A percentile compares a stretch with the other conserved stretches of the same genome.
Evolutionary conservation across 2,888 invertebrate species (phyloP).

Genomic region (Drosophila borborema): DNA sequence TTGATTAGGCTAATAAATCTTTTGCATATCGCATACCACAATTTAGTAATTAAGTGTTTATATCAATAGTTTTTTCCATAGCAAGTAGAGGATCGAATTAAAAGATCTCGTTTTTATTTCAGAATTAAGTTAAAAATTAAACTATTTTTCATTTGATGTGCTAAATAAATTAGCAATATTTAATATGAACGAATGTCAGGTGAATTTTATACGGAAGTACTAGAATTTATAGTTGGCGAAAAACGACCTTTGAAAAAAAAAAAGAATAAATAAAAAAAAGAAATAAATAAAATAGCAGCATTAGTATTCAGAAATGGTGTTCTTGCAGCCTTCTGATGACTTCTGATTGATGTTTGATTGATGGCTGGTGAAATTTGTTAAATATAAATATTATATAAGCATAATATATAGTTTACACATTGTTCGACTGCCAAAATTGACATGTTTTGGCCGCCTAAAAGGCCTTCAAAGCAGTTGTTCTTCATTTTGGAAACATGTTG

Average conservation of each 20-base stretch:
- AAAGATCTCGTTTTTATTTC: slow-evolving; percentile 3
- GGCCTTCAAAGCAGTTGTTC: slow-evolving; percentile 31
- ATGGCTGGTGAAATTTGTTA: slow-evolving; percentile 62
- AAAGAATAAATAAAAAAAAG: neutral
- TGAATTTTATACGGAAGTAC: slow-evolving; percentile 50
- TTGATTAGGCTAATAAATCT: slow-evolving; percentile 10
- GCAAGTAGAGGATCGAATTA: slow-evolving; percentile 30
- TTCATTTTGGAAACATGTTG: neutral
- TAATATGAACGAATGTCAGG: slow-evolving; percentile 30
- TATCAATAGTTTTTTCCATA: slow-evolving; percentile 28
- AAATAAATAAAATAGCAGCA: slow-evolving; percentile 9
- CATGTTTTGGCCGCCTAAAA: slow-evolving; percentile 38
- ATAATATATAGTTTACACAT: slow-evolving; percentile 42
- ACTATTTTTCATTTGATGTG: slow-evolving; percentile 24
- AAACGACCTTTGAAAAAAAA: slow-evolving; percentile 31
- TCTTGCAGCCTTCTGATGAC: slow-evolving; percentile 34
- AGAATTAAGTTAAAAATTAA: neutral
- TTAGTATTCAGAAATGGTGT: slow-evolving; percentile 33
- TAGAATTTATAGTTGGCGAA: neutral
- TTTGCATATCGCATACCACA: neutral
- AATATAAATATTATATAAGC: neutral
- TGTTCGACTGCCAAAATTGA: slow-evolving; percentile 34
- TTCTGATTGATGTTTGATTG: slow-evolving; percentile 59
- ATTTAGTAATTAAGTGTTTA: slow-evolving; percentile 18
- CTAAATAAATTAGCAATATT: slow-evolving; percentile 32